A percentile compares a stretch with the other conserved stretches of the same genome.
Conservation (phyloP, 1,140 invertebrate genomes). For the Aphaenogaster ashmeadi region DNA sequence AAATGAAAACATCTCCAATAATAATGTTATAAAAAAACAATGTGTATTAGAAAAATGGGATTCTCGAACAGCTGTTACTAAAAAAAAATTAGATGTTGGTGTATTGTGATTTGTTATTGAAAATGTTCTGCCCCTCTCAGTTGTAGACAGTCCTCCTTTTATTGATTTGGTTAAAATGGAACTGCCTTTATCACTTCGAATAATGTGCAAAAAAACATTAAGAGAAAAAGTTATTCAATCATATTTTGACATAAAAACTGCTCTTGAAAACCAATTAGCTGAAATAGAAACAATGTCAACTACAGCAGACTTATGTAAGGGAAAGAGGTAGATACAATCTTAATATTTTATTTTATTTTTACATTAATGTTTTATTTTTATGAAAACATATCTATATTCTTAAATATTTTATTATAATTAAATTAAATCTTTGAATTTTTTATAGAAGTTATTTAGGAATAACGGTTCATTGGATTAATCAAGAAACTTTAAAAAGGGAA, state of each 20-base stretch:
- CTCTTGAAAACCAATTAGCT: not conserved
- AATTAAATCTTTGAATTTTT: not conserved
- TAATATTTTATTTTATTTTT: slow-evolving; percentile 19
- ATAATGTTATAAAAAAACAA: slow-evolving; percentile 1
- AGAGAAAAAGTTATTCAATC: not conserved
- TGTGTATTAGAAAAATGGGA: not conserved
- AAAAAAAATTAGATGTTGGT: not conserved
- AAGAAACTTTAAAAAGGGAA: slow-evolving; percentile 12
- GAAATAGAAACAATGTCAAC: not conserved
- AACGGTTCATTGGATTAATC: slow-evolving; percentile 23
- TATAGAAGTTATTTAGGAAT: slow-evolving; percentile 24
- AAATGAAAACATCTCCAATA: not conserved
- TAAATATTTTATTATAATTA: slow-evolving; percentile 23
- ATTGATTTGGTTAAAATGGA: not conserved
- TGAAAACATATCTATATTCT: not conserved
- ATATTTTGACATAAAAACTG: not conserved
- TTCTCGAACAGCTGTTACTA: not conserved
- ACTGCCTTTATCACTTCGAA: not conserved
- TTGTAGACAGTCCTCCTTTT: slow-evolving; percentile 7
- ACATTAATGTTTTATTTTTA: slow-evolving; percentile 8
- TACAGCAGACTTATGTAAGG: slow-evolving; percentile 11
- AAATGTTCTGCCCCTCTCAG: not conserved
- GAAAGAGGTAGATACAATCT: not conserved
- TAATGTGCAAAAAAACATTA: slow-evolving; percentile 2
- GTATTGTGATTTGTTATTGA: slow-evolving; percentile 16